Conservation (phyloP, 2,797 vertebrate species). For the Geotrypetes seraphini region DNA sequence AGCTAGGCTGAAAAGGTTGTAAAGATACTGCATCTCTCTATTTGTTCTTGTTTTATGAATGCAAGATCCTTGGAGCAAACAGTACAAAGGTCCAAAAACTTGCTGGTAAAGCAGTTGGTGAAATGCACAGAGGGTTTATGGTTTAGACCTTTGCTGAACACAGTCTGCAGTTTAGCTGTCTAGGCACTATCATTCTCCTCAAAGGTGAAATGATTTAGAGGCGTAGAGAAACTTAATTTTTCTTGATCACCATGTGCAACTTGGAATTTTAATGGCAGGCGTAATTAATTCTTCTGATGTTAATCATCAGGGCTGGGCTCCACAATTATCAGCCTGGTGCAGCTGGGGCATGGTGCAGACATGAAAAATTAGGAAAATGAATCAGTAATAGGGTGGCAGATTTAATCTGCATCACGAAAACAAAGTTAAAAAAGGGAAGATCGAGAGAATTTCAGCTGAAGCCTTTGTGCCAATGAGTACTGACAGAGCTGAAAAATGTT, state of each 20-base stretch:
- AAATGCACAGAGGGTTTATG: conserved; percentile 65
- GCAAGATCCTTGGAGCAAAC: conserved; percentile 37
- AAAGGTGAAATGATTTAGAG: conserved; percentile 99
- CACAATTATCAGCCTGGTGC: conserved; percentile 99
- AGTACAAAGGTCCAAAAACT: conserved; percentile 30
- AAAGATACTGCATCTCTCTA: conserved; percentile 13
- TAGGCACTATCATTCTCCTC: conserved; percentile 84
- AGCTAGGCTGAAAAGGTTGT: conserved; percentile 16
- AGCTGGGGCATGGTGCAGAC: conserved; percentile 98
- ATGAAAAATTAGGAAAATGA: conserved; percentile 99
- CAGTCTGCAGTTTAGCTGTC: conserved; percentile 70
- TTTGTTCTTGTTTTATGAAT: conserved; percentile 30
- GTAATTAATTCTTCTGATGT: conserved; percentile 99
- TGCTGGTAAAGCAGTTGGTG: conserved; percentile 37
- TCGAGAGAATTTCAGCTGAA: conserved; percentile 82
- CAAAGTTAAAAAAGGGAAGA: conserved; percentile 96
- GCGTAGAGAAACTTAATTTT: conserved; percentile 99
- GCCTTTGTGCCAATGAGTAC: conserved; percentile 77
- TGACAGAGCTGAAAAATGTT: conserved; percentile 98
- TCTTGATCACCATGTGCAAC: conserved; percentile 99
- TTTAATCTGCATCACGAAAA: conserved; percentile 99
- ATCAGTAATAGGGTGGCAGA: conserved; percentile 99
- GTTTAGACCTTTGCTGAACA: conserved; percentile 63
- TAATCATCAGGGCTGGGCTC: conserved; percentile 99
- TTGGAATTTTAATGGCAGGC: conserved; percentile 99